phyloP scores from a whole-genome alignment of 2,888 invertebrate genomes.

The Pseudolycoriella hygida region DNA sequence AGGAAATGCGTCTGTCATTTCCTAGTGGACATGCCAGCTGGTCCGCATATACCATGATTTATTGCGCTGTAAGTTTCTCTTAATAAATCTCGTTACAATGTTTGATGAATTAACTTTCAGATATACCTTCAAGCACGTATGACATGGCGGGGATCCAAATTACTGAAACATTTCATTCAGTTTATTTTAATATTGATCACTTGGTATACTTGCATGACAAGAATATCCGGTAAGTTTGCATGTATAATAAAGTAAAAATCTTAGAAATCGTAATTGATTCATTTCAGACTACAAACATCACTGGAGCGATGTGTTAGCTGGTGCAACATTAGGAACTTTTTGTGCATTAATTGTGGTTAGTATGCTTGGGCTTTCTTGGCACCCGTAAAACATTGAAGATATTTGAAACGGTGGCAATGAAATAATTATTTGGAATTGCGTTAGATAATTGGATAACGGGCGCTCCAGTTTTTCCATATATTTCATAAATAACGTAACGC shows the following conservation, averaged over 20 bases:
- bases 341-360: slow-evolving; percentile 51
- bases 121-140: slow-evolving; percentile 76
- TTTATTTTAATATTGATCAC: slow-evolving; percentile 60
- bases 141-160: slow-evolving; percentile 60
- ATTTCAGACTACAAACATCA: slow-evolving; percentile 90
- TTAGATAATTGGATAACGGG: too few species aligned
- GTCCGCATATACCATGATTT: slow-evolving; percentile 71
- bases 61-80: slow-evolving; percentile 55
- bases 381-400: too few species aligned
- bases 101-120: slow-evolving; percentile 28
- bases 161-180: slow-evolving; percentile 74
- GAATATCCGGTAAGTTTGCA: too few species aligned
- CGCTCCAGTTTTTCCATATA: too few species aligned
- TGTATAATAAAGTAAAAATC: too few species aligned
- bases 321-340: slow-evolving; percentile 49
- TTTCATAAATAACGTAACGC: neutral
- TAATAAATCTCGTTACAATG: slow-evolving; percentile 2
- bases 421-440: too few species aligned
- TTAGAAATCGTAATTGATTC: slow-evolving; percentile 24
- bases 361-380: too few species aligned
- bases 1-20: slow-evolving; percentile 71
- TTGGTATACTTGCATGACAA: slow-evolving; percentile 71
- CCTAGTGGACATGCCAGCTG: slow-evolving; percentile 87
- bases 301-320: slow-evolving; percentile 90
- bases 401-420: too few species aligned